Evolutionary conservation across 2,797 vertebrate species (phyloP).

Genomic region (Oceanodroma leucorhoa): DNA sequence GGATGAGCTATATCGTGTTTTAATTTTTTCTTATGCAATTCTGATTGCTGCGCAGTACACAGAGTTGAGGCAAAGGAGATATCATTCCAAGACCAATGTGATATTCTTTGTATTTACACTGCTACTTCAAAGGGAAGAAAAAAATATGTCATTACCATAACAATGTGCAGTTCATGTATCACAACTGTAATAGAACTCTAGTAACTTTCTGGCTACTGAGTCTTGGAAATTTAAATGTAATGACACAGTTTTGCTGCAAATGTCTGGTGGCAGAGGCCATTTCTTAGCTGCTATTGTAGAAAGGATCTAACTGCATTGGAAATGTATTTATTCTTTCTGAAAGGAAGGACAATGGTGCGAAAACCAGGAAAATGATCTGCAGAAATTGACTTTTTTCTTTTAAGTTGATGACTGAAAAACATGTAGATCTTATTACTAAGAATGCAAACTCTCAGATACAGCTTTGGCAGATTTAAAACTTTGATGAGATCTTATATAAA

Average conservation of each 20-base stretch:
- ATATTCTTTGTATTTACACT: conserved; percentile 55
- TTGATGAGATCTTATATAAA: background rate
- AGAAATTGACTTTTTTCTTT: background rate
- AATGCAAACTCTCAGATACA: background rate
- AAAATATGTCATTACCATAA: conserved; percentile 52
- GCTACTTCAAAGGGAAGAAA: conserved; percentile 36
- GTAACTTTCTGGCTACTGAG: conserved; percentile 40
- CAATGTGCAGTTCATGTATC: conserved; percentile 58
- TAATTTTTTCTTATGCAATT: conserved; percentile 10
- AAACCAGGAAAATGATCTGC: background rate
- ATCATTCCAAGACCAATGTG: conserved; percentile 5
- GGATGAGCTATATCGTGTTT: background rate
- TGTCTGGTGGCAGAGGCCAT: conserved; percentile 28
- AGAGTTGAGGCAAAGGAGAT: background rate
- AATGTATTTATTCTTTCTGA: conserved; percentile 39
- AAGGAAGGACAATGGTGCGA: background rate
- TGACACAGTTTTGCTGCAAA: conserved; percentile 40
- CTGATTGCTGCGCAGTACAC: background rate
- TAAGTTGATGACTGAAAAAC: background rate
- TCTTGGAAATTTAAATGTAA: conserved; percentile 54
- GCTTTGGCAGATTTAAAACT: background rate
- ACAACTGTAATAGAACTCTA: conserved; percentile 54
- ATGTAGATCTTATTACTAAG: background rate
- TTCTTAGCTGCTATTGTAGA: background rate
- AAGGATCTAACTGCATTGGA: background rate